Conservation (phyloP, 2,888 invertebrate species). For the Anagyrus pseudococci region DNA sequence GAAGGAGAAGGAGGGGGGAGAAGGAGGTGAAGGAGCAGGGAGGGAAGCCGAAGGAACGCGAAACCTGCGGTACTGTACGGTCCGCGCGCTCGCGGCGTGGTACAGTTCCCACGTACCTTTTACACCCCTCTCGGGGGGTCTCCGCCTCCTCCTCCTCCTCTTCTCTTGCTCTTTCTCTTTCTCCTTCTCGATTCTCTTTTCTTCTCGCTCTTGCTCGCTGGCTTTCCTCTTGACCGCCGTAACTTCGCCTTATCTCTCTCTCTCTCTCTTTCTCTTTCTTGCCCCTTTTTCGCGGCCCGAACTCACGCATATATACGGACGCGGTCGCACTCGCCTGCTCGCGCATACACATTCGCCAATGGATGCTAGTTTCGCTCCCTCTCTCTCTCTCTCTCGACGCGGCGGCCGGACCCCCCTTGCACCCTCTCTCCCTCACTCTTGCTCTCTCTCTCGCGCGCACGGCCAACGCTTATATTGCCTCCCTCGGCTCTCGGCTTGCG, state of each 20-base stretch:
- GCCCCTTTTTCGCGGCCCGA: background rate
- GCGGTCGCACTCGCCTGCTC: too few relatives aligned
- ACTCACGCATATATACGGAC: too few relatives aligned
- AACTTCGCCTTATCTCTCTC: slow-evolving; percentile 13
- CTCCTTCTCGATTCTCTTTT: too few relatives aligned
- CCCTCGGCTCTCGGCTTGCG: too few relatives aligned
- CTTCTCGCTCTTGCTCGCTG: slow-evolving; percentile 18
- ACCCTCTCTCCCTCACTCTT: too few relatives aligned
- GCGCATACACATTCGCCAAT: too few relatives aligned
- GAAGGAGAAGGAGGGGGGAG: background rate
- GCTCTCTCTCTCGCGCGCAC: too few relatives aligned
- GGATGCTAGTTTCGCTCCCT: too few relatives aligned
- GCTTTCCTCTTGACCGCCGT: background rate
- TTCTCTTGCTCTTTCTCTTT: slow-evolving; percentile 18
- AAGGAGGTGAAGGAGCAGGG: background rate
- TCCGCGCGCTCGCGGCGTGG: slow-evolving; percentile 45
- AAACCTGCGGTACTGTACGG: slow-evolving; percentile 39
- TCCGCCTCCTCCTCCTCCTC: slow-evolving; percentile 2
- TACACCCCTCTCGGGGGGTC: slow-evolving; percentile 41
- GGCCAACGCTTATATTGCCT: too few relatives aligned
- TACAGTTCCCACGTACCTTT: slow-evolving; percentile 56
- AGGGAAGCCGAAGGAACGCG: slow-evolving; percentile 26
- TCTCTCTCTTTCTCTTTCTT: background rate
- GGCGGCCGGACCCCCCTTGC: too few relatives aligned
- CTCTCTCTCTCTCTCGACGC: too few relatives aligned